Evolutionary conservation across 2,113 vertebrate species (phyloP).

Genomic region (Anguilla japonica): DNA sequence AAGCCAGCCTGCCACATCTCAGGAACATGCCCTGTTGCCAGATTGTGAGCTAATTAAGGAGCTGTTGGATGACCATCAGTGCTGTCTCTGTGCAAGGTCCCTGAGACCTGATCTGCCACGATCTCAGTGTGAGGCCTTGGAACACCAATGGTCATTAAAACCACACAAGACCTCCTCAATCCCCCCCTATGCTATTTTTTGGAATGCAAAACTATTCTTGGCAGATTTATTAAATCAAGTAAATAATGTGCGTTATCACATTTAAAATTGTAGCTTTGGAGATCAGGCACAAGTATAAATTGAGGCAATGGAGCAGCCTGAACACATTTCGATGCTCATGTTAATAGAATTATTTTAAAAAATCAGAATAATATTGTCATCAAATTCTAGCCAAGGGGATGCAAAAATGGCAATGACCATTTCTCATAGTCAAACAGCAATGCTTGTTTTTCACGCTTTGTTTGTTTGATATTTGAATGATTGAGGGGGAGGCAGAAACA

Average conservation of each 20-base stretch:
- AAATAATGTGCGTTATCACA: conserved; percentile 56
- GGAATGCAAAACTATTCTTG: conserved; percentile 62
- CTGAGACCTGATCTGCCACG: conserved; percentile 63
- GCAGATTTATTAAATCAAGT: conserved; percentile 58
- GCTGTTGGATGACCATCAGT: conserved; percentile 81
- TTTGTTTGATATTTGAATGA: neutral
- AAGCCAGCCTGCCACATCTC: conserved; percentile 73
- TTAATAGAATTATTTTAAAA: neutral
- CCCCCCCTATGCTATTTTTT: conserved; percentile 59
- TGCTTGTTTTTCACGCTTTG: neutral
- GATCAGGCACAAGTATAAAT: neutral
- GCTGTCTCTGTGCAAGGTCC: conserved; percentile 71
- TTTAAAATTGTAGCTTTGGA: conserved; percentile 24
- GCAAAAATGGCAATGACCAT: neutral
- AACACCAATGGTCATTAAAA: conserved; percentile 68
- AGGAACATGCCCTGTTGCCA: conserved; percentile 71
- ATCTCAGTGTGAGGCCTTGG: conserved; percentile 69
- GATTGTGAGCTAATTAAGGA: conserved; percentile 79
- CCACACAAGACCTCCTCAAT: conserved; percentile 62
- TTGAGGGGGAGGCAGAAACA: neutral
- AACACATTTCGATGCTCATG: neutral
- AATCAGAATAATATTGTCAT: neutral
- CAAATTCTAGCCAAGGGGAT: neutral
- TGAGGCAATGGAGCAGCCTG: neutral
- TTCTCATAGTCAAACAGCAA: neutral